These are phyloP conservation scores for Yponomeuta cagnagella DNA, from an alignment of 2,888 invertebrate species.

Conservation along the genomic window DNA sequence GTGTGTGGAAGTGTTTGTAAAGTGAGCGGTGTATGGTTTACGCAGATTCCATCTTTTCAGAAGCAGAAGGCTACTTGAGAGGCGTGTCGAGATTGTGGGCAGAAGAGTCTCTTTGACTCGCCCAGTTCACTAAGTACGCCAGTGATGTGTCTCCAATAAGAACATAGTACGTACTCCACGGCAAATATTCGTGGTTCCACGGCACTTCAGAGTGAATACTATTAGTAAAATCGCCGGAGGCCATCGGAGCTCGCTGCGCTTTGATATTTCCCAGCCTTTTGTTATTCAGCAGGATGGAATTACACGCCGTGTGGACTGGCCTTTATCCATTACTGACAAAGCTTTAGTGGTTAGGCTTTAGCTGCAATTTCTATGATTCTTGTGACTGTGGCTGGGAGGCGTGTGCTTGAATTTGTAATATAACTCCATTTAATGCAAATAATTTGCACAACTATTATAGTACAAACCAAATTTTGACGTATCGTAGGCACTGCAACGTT, in stretches of 20 bases:
- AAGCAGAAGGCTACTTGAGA: no score
- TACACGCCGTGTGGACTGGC: neutral
- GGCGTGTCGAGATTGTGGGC: no score
- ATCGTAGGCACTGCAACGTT: no score
- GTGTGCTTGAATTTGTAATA: no score
- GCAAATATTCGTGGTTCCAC: neutral
- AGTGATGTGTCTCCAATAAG: neutral
- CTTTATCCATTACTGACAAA: constrained; percentile 1
- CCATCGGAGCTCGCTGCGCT: neutral
- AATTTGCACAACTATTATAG: no score
- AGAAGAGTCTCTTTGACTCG: no score
- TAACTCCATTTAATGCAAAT: no score
- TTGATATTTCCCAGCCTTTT: constrained; percentile 11
- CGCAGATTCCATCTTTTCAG: no score
- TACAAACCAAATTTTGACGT: no score
- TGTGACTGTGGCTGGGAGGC: neutral
- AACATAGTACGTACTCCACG: neutral
- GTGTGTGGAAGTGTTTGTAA: no score
- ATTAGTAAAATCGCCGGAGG: constrained; percentile 7
- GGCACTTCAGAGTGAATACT: constrained; percentile 2
- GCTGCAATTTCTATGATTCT: neutral
- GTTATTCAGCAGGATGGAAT: constrained; percentile 3
- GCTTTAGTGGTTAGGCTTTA: neutral
- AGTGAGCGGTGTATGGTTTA: no score
- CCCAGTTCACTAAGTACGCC: no score